These are phyloP conservation scores for Potorous gilbertii DNA, from an alignment of 2,797 vertebrate genomes.

Conservation along the genomic window DNA sequence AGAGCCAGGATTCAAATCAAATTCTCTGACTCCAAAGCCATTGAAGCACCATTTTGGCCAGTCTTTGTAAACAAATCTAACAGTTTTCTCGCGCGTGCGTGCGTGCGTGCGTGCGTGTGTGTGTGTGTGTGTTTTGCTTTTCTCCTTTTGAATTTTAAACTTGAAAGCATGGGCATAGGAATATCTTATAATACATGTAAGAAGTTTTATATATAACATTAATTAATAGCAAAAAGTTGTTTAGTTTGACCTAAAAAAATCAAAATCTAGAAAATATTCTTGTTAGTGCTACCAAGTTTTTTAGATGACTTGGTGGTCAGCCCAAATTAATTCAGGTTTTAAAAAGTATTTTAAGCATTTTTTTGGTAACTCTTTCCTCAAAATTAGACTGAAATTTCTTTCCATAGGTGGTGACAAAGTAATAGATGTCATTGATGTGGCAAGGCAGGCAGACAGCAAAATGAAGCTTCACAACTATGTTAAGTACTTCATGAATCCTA, in stretches of 20 bases:
- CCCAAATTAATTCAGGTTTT: constrained; percentile 35
- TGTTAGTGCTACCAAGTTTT: constrained; percentile 26
- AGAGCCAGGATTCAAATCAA: background rate
- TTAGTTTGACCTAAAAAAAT: constrained; percentile 38
- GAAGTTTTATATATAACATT: constrained; percentile 11
- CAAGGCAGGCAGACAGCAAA: constrained; percentile 98
- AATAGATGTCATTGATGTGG: constrained; percentile 99
- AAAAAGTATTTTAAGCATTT: constrained; percentile 61
- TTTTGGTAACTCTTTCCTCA: constrained; percentile 42
- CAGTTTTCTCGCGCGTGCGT: too few species aligned
- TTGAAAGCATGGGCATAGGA: constrained; percentile 5
- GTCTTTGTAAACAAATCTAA: background rate
- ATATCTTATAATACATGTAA: background rate
- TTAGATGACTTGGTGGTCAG: constrained; percentile 44
- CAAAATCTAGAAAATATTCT: constrained; percentile 11
- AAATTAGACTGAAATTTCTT: constrained; percentile 72
- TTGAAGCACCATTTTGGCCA: background rate
- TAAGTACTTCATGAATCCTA: constrained; percentile 94
- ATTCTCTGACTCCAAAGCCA: background rate
- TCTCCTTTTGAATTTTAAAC: background rate
- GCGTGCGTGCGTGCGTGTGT: too few species aligned
- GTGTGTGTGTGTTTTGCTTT: background rate
- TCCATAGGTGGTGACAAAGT: constrained; percentile 95
- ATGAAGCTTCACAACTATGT: constrained; percentile 97
- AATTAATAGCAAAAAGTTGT: constrained; percentile 16